phyloP scores from a whole-genome alignment of 2,113 vertebrate species.

The Tonatia bakeri region DNA sequence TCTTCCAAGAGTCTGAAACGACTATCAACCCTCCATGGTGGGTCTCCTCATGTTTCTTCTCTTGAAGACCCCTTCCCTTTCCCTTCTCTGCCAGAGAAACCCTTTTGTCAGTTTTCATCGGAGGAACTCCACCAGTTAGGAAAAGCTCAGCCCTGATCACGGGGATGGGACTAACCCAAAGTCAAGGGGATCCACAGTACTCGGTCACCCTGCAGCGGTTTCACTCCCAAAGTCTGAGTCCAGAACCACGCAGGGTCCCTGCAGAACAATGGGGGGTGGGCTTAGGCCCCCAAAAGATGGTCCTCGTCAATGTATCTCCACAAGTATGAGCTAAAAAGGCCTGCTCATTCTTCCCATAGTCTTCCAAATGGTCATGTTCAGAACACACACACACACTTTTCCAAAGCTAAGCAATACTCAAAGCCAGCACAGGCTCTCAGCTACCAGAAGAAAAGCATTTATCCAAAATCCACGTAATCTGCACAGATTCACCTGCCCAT shows the following conservation, averaged over 20 bases:
- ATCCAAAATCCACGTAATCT: background rate
- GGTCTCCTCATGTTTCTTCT: background rate
- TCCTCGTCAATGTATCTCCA: background rate
- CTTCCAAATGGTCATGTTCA: background rate
- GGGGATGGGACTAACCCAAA: background rate
- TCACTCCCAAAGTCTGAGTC: background rate
- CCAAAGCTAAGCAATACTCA: background rate
- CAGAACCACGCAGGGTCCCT: rapidly evolving
- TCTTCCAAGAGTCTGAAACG: background rate
- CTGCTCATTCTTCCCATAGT: background rate
- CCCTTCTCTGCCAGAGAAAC: background rate
- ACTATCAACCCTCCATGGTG: background rate
- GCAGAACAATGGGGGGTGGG: background rate
- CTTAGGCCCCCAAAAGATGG: background rate
- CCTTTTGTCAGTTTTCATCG: background rate
- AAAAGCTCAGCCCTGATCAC: background rate
- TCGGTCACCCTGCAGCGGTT: background rate
- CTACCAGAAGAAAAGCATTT: conserved; percentile 2
- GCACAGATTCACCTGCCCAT: background rate
- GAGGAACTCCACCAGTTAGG: background rate
- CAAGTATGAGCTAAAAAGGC: background rate
- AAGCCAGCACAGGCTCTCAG: background rate
- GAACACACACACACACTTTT: background rate
- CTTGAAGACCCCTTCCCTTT: background rate
- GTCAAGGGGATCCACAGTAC: background rate